Conservation (phyloP, 2,113 vertebrate species). For the Psittacus erithacus region DNA sequence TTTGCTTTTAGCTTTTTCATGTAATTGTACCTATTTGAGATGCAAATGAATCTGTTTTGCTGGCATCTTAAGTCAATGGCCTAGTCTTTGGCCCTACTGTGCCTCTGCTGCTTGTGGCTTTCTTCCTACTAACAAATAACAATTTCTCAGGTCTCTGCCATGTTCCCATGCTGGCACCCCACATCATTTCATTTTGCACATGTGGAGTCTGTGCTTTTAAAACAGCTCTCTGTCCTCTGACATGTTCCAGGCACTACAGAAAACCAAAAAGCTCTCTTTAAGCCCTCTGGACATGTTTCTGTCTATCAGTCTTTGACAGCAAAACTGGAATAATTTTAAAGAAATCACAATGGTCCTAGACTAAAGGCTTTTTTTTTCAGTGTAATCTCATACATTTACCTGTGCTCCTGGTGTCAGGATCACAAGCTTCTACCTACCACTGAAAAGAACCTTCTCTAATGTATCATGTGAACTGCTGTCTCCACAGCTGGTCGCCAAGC, state of each 20-base stretch:
- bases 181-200: background rate
- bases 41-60: background rate
- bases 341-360: background rate
- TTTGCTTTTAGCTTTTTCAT: background rate
- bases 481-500: background rate
- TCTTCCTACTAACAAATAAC: background rate
- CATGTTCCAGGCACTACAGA: background rate
- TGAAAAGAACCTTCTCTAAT: background rate
- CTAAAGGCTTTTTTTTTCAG: background rate
- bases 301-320: background rate
- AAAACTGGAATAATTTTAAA: background rate
- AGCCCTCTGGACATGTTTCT: background rate
- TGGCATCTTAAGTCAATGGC: background rate
- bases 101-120: background rate
- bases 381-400: background rate
- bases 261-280: constrained; percentile 19
- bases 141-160: background rate
- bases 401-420: background rate
- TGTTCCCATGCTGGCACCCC: background rate
- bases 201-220: background rate
- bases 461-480: background rate
- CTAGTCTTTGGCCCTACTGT: background rate
- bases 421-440: background rate
- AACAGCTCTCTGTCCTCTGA: background rate
- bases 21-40: background rate